Base-by-base conservation (phyloP, 2,113 vertebrate genomes). In the Scomber scombrus region DNA sequence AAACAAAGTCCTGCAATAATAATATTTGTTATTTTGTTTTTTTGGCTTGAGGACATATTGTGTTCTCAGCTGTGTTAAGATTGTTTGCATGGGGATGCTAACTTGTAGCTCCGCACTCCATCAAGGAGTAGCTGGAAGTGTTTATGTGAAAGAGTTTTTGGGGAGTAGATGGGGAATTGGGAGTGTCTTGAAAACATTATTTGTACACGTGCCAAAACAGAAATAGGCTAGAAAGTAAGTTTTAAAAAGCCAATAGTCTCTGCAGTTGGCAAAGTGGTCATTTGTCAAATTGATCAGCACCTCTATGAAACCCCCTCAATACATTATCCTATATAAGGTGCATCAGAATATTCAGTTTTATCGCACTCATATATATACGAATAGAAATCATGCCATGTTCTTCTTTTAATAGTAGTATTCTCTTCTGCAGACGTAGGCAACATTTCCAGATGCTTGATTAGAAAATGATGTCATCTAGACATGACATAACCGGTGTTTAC, bases 401-500 rank as follows among this genome's bases (percentile, higher is more conserved):
- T 14, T 61, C 9, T 54, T 26, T 14, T 18, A 23, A 19, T 34
- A 50, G 2, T 2, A 49, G 14, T 15, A 5, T 7, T 70, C 1
- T 5, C 18, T 21, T 45, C 3, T 18, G 1, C 51, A 40, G 15
- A 47, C 21, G 6, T 8, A 64, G 19, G 5, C 12, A 73, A 5
- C 29, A 5, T 61, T 52, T 12, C 19, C 14, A 18, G 26, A 52
- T 50, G 31, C 47, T 23, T 78, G 54, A 83, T 78, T 23, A 73
- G 63, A 58, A 68, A 73, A 55, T 74, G 11, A 79, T 46, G 15
- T 83, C 31, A 78, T 52, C 0, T 21, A 61, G 70, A 66, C 51
- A 47, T 66, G 71, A 87, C 86, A 80, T 74, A 50, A 85, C 81
- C 51, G 11, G 31, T 80, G 19, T 82, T 67, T 71, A 54, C 40